phyloP scores from a whole-genome alignment of 2,888 invertebrate species.

The Yponomeuta evonymella region DNA sequence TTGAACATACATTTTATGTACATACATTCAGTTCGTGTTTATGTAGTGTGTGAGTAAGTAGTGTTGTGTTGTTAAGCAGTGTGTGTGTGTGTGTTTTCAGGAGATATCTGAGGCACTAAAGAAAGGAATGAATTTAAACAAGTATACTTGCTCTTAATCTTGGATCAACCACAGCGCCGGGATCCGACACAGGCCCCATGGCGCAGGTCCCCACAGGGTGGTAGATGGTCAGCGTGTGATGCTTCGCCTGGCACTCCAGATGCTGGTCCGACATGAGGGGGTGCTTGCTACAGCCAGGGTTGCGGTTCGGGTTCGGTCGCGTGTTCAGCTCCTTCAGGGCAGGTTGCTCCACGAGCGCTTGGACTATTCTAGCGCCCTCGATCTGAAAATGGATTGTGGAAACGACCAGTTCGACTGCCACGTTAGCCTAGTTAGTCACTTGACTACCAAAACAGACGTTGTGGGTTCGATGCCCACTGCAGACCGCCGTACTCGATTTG shows the following conservation, averaged over 20 bases:
- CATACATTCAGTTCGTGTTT: no score
- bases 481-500: no score
- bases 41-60: no score
- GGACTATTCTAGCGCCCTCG: slow-evolving; percentile 84
- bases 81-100: no score
- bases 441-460: no score
- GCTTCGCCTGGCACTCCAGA: slow-evolving; percentile 84
- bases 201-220: slow-evolving; percentile 89
- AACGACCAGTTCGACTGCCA: background rate
- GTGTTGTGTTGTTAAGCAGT: no score
- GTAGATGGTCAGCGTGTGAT: slow-evolving; percentile 87
- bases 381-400: slow-evolving; percentile 59
- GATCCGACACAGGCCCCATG: slow-evolving; percentile 79
- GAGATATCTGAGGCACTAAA: no score
- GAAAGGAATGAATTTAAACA: no score
- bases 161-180: slow-evolving; percentile 81
- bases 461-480: no score
- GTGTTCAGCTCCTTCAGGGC: slow-evolving; percentile 78
- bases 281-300: slow-evolving; percentile 80
- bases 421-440: no score
- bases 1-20: no score
- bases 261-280: slow-evolving; percentile 83
- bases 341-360: slow-evolving; percentile 76
- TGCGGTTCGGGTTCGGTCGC: slow-evolving; percentile 78
- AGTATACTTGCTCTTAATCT: slow-evolving; percentile 64